Evolutionary conservation across 2,888 invertebrate species (phyloP).

Genomic region (Harpalus rufipes): DNA sequence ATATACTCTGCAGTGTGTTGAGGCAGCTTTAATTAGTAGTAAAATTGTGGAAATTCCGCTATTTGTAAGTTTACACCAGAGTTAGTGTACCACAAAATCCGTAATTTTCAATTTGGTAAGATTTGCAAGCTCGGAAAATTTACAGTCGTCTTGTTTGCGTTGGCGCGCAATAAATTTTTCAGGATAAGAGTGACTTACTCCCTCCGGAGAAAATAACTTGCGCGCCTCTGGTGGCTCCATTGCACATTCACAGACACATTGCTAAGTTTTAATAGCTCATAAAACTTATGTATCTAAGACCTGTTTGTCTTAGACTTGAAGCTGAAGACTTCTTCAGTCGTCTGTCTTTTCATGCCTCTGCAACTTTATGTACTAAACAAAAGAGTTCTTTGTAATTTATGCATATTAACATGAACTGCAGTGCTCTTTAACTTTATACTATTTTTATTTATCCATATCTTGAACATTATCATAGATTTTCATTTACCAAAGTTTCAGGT

Average conservation of each 20-base stretch:
- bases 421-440: neutral
- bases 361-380: conserved; percentile 45
- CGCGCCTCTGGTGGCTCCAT: conserved; percentile 34
- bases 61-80: neutral
- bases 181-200: conserved; percentile 51
- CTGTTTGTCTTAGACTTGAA: conserved; percentile 39
- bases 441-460: neutral
- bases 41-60: conserved; percentile 9
- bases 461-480: neutral
- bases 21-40: neutral
- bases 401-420: conserved; percentile 31
- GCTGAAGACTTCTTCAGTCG: neutral
- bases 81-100: conserved; percentile 20
- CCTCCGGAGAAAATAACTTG: conserved; percentile 32
- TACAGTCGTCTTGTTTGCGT: conserved; percentile 38
- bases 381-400: conserved; percentile 37
- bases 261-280: conserved; percentile 50
- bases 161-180: conserved; percentile 36
- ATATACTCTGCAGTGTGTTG: too few species aligned
- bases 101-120: conserved; percentile 51
- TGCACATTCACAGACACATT: conserved; percentile 47
- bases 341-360: conserved; percentile 23
- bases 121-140: conserved; percentile 34
- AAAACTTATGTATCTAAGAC: conserved; percentile 36
- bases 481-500: neutral